These are phyloP conservation scores for Scotopteryx bipunctaria DNA, from an alignment of 2,888 invertebrate species.

Conservation along the genomic window DNA sequence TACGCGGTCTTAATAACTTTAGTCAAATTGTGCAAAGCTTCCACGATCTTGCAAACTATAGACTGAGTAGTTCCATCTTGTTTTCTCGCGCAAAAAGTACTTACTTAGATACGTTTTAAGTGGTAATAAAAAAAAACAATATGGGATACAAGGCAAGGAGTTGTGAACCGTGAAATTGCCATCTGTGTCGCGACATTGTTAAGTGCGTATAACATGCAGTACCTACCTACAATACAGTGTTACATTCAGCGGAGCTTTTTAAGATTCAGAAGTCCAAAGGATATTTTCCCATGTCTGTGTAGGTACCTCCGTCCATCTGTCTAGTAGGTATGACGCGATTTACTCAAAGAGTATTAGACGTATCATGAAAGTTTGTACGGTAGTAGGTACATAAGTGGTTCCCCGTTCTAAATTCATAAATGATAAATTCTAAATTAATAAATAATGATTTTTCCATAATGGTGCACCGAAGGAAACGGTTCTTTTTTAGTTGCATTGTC, in stretches of 20 bases:
- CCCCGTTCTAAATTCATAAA: too few relatives aligned
- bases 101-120: constrained; percentile 43
- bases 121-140: constrained; percentile 55
- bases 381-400: too few relatives aligned
- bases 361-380: too few relatives aligned
- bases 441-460: too few relatives aligned
- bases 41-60: constrained; percentile 9
- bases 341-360: too few relatives aligned
- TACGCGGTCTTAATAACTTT: constrained; percentile 13
- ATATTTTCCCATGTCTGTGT: too few relatives aligned
- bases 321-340: too few relatives aligned
- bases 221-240: constrained; percentile 44
- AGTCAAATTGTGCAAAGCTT: constrained; percentile 8
- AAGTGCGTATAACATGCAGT: constrained; percentile 50
- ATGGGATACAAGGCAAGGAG: constrained; percentile 54
- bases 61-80: constrained; percentile 22
- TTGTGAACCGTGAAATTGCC: constrained; percentile 67
- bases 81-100: constrained; percentile 38
- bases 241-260: constrained; percentile 30
- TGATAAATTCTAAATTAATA: too few relatives aligned
- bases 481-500: too few relatives aligned
- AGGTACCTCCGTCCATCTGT: too few relatives aligned
- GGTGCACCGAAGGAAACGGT: too few relatives aligned
- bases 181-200: constrained; percentile 61
- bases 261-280: too few relatives aligned